Percentiles rank a stretch among this genome's conserved stretches.
phyloP scores from a whole-genome alignment of 2,888 invertebrate genomes.

The Asteroscopus sphinx region DNA sequence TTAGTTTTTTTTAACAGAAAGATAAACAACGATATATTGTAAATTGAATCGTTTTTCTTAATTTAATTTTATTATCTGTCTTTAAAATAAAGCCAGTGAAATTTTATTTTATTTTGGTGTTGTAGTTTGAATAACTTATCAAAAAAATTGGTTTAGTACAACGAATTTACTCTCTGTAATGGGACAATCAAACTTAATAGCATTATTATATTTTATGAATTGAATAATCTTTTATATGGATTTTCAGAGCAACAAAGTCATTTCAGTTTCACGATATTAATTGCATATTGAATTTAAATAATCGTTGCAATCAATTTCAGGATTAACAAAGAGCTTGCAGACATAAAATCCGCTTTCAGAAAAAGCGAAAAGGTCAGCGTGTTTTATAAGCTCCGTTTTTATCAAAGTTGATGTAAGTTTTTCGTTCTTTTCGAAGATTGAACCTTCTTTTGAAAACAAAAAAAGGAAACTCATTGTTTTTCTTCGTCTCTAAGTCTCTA shows the following conservation, averaged over 20 bases:
- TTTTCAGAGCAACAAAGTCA: not conserved
- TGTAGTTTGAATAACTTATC: not conserved
- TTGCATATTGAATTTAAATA: conserved; percentile 2
- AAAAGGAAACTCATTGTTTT: conserved; percentile 15
- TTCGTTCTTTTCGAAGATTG: conserved; percentile 23
- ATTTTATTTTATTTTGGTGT: not conserved
- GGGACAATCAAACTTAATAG: not conserved
- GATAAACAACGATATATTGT: too few relatives aligned
- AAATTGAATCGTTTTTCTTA: too few relatives aligned
- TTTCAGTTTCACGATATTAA: not conserved
- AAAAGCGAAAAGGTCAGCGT: conserved; percentile 20
- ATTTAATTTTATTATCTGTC: too few relatives aligned
- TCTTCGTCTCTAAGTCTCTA: conserved; percentile 20
- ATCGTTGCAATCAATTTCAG: conserved; percentile 18
- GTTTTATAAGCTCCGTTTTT: conserved; percentile 12
- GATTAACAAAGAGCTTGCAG: conserved; percentile 12
- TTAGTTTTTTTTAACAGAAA: too few relatives aligned
- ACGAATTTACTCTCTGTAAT: not conserved
- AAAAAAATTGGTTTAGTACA: not conserved
- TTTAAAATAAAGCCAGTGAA: not conserved
- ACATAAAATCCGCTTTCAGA: conserved; percentile 15
- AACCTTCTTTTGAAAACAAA: conserved; percentile 15
- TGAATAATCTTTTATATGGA: not conserved
- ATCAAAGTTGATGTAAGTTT: conserved; percentile 24
- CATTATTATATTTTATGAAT: conserved; percentile 3